These are phyloP conservation scores for Amphiprion ocellaris DNA, from an alignment of 2,113 vertebrate species.

Conservation along the genomic window DNA sequence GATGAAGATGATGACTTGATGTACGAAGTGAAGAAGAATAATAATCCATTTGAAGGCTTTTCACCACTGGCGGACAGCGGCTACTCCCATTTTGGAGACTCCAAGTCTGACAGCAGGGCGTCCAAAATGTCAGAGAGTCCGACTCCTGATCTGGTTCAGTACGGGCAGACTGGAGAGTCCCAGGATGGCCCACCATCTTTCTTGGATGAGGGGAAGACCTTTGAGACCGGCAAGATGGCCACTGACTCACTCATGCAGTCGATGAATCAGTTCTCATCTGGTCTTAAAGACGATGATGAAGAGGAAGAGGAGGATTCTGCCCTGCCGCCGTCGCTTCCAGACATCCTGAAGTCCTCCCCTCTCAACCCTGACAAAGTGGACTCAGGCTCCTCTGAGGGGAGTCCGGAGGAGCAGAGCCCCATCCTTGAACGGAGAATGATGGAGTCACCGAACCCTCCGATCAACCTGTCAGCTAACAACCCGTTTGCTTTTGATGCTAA, in stretches of 20 bases:
- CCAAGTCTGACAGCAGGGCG: conserved; percentile 75
- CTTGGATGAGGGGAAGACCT: conserved; percentile 85
- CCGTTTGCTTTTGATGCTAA: conserved; percentile 86
- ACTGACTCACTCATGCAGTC: conserved; percentile 85
- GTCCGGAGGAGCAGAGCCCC: conserved; percentile 83
- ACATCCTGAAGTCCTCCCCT: conserved; percentile 96
- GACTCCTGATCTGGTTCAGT: conserved; percentile 95
- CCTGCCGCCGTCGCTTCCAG: conserved; percentile 89
- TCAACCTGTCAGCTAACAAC: conserved; percentile 84
- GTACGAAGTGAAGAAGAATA: conserved; percentile 81
- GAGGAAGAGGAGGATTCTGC: conserved; percentile 80
- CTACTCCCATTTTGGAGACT: conserved; percentile 80
- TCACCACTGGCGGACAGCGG: conserved; percentile 75
- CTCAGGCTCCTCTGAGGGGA: conserved; percentile 84
- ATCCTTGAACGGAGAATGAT: conserved; percentile 78
- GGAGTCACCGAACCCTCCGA: conserved; percentile 85
- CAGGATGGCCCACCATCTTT: conserved; percentile 85
- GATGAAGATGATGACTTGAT: conserved; percentile 83
- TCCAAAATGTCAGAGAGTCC: conserved; percentile 90
- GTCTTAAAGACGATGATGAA: conserved; percentile 81
- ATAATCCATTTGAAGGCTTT: conserved; percentile 80
- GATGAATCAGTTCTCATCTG: conserved; percentile 83
- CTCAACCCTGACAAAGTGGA: conserved; percentile 85
- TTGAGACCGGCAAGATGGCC: conserved; percentile 86
- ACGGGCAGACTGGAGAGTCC: conserved; percentile 88